phyloP scores from a whole-genome alignment of 2,797 vertebrate species.

The Semotilus atromaculatus region DNA sequence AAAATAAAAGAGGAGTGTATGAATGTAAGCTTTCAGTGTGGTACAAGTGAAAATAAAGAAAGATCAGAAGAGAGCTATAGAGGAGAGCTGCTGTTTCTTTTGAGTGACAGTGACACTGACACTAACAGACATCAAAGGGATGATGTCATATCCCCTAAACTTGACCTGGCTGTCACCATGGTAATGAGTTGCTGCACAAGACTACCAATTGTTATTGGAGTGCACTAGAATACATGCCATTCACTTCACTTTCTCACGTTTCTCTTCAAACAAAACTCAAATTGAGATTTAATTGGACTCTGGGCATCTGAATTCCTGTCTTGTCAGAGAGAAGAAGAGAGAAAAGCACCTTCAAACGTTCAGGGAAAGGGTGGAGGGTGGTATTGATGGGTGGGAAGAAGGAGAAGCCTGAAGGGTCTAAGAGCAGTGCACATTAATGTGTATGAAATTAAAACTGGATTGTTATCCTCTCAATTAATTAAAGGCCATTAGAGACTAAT shows the following conservation, averaged over 20 bases:
- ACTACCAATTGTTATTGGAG: slow-evolving; percentile 17
- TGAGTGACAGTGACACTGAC: slow-evolving; percentile 52
- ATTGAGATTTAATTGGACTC: slow-evolving; percentile 18
- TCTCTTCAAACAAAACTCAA: slow-evolving; percentile 23
- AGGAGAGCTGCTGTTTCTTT: slow-evolving; percentile 28
- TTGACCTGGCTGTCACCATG: slow-evolving; percentile 21
- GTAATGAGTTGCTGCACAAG: slow-evolving; percentile 33
- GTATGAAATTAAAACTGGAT: slow-evolving; percentile 57
- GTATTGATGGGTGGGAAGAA: background rate
- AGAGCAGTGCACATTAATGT: slow-evolving; percentile 43
- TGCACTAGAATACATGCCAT: background rate
- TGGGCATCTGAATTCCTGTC: background rate
- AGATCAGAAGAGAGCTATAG: slow-evolving; percentile 7
- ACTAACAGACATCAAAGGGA: slow-evolving; percentile 49
- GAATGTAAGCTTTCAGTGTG: background rate
- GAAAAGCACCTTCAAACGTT: slow-evolving; percentile 15
- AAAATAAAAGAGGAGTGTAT: slow-evolving; percentile 2
- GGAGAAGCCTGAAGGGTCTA: slow-evolving; percentile 10
- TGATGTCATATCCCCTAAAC: slow-evolving; percentile 50
- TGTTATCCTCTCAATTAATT: slow-evolving; percentile 60
- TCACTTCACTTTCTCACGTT: background rate
- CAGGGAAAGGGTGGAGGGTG: background rate
- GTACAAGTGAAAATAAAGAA: background rate
- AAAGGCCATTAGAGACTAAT: slow-evolving; percentile 55
- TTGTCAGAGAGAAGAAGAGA: slow-evolving; percentile 3